These are phyloP conservation scores for Aphelenchoides besseyi DNA, from an alignment of 1,140 invertebrate species.

Conservation along the genomic window DNA sequence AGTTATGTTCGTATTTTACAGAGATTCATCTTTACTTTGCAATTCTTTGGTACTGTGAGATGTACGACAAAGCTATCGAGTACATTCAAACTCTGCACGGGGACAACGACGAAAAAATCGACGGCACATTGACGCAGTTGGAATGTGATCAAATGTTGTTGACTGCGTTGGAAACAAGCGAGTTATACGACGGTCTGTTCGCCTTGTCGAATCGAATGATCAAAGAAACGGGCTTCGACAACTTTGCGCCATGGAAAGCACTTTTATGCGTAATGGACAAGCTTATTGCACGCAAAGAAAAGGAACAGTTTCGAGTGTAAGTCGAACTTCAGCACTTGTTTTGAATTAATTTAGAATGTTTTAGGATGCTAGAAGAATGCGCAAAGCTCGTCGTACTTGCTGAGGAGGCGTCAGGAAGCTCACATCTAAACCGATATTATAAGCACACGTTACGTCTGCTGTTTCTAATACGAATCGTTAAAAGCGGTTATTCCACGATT, in stretches of 20 bases:
- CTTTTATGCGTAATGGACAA: neutral
- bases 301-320: neutral
- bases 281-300: neutral
- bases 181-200: conserved; percentile 11
- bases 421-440: too few relatives aligned
- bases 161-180: neutral
- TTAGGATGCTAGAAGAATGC: neutral
- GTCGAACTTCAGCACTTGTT: neutral
- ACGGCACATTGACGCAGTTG: neutral
- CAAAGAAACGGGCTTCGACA: neutral
- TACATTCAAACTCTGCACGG: conserved; percentile 22
- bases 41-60: conserved; percentile 20
- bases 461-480: neutral
- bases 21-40: conserved; percentile 39
- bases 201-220: neutral
- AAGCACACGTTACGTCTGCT: neutral
- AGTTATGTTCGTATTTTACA: conserved; percentile 14
- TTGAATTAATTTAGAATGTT: neutral
- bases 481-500: neutral
- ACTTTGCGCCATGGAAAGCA: conserved; percentile 1
- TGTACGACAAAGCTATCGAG: conserved; percentile 29
- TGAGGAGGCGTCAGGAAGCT: neutral
- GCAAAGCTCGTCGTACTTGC: neutral
- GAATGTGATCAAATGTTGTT: neutral
- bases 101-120: conserved; percentile 2